Evolutionary conservation across 2,888 invertebrate genomes (phyloP), one percentile per base, ranked within the genome.

Genomic region (Ormia ochracea): DNA sequence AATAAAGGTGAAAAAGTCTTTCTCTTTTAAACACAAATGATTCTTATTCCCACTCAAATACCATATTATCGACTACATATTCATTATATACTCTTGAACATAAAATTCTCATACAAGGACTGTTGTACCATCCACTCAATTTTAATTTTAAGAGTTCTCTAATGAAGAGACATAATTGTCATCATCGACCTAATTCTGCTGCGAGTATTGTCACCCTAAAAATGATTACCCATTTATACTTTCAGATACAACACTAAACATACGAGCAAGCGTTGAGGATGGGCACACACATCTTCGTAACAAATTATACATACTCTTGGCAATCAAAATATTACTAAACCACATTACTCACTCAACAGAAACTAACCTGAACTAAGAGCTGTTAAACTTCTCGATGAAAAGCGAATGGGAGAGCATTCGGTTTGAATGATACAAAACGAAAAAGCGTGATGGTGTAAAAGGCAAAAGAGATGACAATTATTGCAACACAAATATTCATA

Each of bases 391-490:
- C 21, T 45, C 10, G 21, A 41, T 23, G 21, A 19, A 28, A 14
- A 52, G 21, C 14, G 17, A 52, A 21, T 14, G 23, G 31, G 36
- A 45, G 33, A 21, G 17, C 61, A 38, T 38, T 23, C 17, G n/a
- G 59, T 41, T 21, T 43, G 19, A 58, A 58, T 65, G 56, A 65
- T 14, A 59, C 12, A 66, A 17, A 31, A n/a, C 2, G n/a, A 33
- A 38, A 54, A 54, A 23, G 41, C 1, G 50, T 58, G 12, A 68
- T n/a, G 58, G 66, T 66, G 70, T 65, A 68, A 75, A 73, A 68
- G 80, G 70, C 77, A 78, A 80, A 78, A 80, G 69, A 81, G 75
- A 81, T 81, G 75, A 81, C 82, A 80, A 70, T 83, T 70, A 31
- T 38, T 68, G 65, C 58, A 63, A 69, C 74, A 63, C 72, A 81